Base-by-base conservation (phyloP, 2,888 invertebrate genomes). In the Sminthurinus aureus region DNA sequence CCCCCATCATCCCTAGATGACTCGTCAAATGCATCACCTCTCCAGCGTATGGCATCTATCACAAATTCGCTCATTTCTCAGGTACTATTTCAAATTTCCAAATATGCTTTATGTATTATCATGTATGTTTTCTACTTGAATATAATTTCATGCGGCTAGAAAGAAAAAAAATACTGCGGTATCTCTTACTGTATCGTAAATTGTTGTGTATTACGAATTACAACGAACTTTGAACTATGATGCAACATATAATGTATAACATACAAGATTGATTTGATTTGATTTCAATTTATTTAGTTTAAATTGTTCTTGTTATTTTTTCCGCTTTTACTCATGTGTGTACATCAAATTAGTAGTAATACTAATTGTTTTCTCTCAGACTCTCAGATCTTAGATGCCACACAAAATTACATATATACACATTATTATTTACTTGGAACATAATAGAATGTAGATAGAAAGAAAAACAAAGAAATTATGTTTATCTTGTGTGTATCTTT, bases 21-120 rank as follows among this genome's bases (percentile, higher is more conserved):
- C 88, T 93, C 94, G 81, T 93, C 93, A 85, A 96, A 96, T 13
- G 96, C 97, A 26, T 97, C 97, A 90, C 98, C 98, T 0, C 92
- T 98, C 80, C 98, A 98, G 91, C 93, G 98, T 90, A 98, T 98
- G 98, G 98, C 98, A 85, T 98, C 97, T 87, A 98, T 98, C 89
- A 98, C 98, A 75, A 98, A 98, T 91, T 98, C 98, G 86, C 92
- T 98, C 88, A 97, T 98, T 90, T 96, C 96, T 87, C 96, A 96
- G 92, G 88, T 88, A 86, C 0, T 67, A 18, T 11, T 75, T 75
- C 26, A 24, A 64, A 15, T 24, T 78, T 58, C 22, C n/a, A n/a
- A 38, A 38, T 38, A 1, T 38, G 22, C 66, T 26, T 74, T 50
- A 8, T 74, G 4, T 38, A 38, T 38, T 38, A 38, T 38, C n/a